phyloP scores from a whole-genome alignment of 1,140 invertebrate genomes.

The Eriosoma lanigerum region DNA sequence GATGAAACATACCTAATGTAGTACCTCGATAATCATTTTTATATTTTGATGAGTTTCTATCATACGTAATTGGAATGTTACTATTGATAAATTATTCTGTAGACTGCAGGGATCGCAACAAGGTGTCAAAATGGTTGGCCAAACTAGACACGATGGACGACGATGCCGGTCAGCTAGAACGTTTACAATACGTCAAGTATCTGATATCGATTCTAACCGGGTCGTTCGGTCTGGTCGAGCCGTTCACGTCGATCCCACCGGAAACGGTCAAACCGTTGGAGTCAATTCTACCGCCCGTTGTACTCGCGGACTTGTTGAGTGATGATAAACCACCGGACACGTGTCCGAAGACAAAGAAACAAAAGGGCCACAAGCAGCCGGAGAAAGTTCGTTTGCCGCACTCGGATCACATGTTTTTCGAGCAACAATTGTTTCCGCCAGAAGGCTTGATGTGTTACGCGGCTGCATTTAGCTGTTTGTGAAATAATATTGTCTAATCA shows the following conservation, averaged over 20 bases:
- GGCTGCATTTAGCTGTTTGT: conserved; percentile 20
- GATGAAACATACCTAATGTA: no score
- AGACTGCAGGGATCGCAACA: conserved; percentile 19
- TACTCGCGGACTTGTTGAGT: neutral
- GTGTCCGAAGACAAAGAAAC: no score
- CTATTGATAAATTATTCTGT: neutral
- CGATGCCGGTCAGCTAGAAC: neutral
- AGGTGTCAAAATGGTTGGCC: neutral
- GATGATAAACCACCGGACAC: neutral
- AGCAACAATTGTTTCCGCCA: conserved; percentile 30
- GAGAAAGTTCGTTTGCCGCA: neutral
- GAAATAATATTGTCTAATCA: no score
- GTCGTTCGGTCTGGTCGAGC: conserved; percentile 1
- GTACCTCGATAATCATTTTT: no score
- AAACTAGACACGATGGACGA: neutral
- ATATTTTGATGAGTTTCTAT: no score
- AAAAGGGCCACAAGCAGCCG: neutral
- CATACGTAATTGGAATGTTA: no score
- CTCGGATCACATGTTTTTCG: conserved; percentile 4
- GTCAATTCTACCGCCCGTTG: neutral
- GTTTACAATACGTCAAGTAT: conserved; percentile 20
- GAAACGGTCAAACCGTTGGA: neutral
- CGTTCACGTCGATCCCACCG: neutral
- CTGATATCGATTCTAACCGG: neutral
- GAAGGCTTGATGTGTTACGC: conserved; percentile 34